These are phyloP conservation scores for Scalopus aquaticus DNA, from an alignment of 2,113 vertebrate species.

Conservation along the genomic window DNA sequence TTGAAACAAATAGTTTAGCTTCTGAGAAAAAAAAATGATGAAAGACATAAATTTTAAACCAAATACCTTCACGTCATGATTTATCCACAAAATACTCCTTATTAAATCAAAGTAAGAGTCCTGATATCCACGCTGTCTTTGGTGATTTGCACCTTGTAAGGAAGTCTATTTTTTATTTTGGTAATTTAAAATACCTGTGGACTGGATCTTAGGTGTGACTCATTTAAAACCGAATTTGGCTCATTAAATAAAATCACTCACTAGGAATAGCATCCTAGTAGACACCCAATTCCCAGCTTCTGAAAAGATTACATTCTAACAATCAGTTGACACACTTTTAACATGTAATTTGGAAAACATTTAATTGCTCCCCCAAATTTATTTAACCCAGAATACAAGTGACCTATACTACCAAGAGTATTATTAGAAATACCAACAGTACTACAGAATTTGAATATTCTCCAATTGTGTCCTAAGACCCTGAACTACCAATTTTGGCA, in stretches of 20 bases:
- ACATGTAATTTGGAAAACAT: neutral
- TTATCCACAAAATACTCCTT: neutral
- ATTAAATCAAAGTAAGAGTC: slow-evolving; percentile 42
- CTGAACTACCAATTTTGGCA: neutral
- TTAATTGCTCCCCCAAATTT: neutral
- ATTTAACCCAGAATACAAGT: neutral
- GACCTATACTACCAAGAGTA: neutral
- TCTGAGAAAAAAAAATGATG: slow-evolving; percentile 43
- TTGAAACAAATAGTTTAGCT: slow-evolving; percentile 12
- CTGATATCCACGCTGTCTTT: neutral
- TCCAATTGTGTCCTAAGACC: neutral
- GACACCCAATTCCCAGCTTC: neutral
- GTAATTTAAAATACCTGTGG: neutral
- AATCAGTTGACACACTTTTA: neutral
- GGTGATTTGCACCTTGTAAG: slow-evolving; percentile 31
- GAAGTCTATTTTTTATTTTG: slow-evolving; percentile 3
- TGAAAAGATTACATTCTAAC: neutral
- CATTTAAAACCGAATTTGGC: neutral
- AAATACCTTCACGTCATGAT: neutral
- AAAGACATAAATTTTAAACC: neutral
- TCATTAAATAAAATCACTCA: slow-evolving; percentile 13
- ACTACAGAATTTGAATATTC: neutral
- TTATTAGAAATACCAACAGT: neutral
- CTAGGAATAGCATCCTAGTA: neutral
- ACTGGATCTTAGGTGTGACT: neutral